A percentile compares a stretch with the other conserved stretches of the same genome.
phyloP scores from a whole-genome alignment of 1,140 invertebrate genomes.

The Thaumetopoea pityocampa region DNA sequence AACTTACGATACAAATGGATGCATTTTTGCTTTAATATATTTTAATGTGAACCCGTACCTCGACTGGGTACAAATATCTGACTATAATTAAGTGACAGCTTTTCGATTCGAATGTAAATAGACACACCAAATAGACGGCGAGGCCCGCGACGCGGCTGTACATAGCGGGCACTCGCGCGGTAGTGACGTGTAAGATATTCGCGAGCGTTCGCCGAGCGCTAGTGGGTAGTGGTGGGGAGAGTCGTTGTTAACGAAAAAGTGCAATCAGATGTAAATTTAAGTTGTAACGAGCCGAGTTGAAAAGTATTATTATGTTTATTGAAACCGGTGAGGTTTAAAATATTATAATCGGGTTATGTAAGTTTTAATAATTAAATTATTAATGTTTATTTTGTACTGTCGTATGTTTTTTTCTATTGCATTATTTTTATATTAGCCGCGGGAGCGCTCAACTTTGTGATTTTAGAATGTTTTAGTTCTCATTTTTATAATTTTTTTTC shows the following conservation, averaged over 20 bases:
- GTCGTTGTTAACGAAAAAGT: conserved; percentile 65
- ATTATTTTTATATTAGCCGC: conserved; percentile 32
- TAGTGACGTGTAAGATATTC: conserved; percentile 39
- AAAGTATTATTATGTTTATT: conserved; percentile 75
- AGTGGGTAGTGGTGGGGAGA: conserved; percentile 43
- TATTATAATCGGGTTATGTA: conserved; percentile 69
- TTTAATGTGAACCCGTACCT: conserved; percentile 51
- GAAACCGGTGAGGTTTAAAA: conserved; percentile 69
- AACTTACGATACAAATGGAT: conserved; percentile 67
- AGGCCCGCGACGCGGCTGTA: conserved; percentile 44
- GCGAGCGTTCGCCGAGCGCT: no score
- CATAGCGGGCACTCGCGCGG: conserved; percentile 52
- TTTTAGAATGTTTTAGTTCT: conserved; percentile 12
- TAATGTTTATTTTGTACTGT: conserved; percentile 68
- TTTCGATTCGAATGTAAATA: conserved; percentile 66
- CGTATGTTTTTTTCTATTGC: conserved; percentile 57
- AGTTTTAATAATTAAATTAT: conserved; percentile 69
- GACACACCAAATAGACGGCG: conserved; percentile 69
- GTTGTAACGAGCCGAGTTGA: conserved; percentile 62
- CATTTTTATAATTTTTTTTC: conserved; percentile 16
- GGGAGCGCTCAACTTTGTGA: conserved; percentile 38
- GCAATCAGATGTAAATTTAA: conserved; percentile 71
- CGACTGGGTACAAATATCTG: conserved; percentile 58
- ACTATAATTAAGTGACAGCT: conserved; percentile 58
- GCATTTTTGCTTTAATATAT: conserved; percentile 70